Conservation (phyloP, 2,113 vertebrate species). For the Arenaria interpres region DNA sequence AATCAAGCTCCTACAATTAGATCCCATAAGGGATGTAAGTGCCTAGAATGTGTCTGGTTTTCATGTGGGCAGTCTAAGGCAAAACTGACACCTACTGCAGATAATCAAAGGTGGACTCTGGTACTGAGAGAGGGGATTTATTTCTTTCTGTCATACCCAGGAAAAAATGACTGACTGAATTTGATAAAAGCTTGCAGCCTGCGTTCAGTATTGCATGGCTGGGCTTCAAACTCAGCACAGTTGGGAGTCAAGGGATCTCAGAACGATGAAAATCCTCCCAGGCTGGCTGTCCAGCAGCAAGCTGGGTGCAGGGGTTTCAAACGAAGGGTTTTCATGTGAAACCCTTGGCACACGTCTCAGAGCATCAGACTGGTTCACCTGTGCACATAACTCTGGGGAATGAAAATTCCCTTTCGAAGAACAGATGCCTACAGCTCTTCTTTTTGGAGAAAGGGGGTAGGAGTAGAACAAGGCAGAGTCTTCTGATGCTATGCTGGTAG, state of each 20-base stretch:
- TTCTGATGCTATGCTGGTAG: neutral
- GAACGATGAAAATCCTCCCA: neutral
- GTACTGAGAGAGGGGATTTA: neutral
- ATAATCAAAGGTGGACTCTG: neutral
- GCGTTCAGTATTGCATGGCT: neutral
- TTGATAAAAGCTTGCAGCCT: neutral
- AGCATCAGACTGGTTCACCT: neutral
- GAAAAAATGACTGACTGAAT: neutral
- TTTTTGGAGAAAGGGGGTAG: neutral
- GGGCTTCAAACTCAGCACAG: neutral
- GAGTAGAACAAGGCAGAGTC: neutral
- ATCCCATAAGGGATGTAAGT: neutral
- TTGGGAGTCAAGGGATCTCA: neutral
- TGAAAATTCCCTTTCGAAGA: neutral
- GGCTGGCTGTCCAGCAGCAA: neutral
- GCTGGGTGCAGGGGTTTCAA: neutral
- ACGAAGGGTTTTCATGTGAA: neutral
- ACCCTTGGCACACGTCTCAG: neutral
- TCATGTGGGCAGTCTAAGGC: neutral
- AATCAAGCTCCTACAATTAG: neutral
- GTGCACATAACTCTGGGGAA: neutral
- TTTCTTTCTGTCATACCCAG: neutral
- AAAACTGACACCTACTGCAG: neutral
- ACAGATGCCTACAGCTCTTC: neutral
- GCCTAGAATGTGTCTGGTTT: neutral